These are phyloP conservation scores for Porites rus DNA, from an alignment of 92 coral and sea anemone species.

Conservation along the genomic window DNA sequence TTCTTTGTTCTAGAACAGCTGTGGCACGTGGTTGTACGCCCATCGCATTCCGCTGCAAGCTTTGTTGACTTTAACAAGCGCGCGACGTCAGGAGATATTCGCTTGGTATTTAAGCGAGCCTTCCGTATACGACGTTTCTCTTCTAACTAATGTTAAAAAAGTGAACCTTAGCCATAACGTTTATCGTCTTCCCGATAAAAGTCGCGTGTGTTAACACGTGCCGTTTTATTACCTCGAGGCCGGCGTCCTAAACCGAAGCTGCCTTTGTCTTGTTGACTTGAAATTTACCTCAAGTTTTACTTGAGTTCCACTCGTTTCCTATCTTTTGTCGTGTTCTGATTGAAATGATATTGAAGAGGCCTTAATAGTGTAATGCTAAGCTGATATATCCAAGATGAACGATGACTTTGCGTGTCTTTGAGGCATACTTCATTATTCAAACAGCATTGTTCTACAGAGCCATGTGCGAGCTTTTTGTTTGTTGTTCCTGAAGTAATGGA, in stretches of 20 bases:
- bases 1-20: slow-evolving; percentile 45
- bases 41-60: slow-evolving; percentile 48
- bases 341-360: not conserved
- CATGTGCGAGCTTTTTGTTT: slow-evolving; percentile 57
- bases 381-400: not conserved
- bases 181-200: not conserved
- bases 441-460: slow-evolving; percentile 18
- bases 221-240: slow-evolving; percentile 10
- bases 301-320: not conserved
- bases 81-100: slow-evolving; percentile 27
- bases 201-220: slow-evolving; percentile 20
- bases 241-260: slow-evolving; percentile 20
- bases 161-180: not conserved
- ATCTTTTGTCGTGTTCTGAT: not conserved
- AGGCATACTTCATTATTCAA: slow-evolving; percentile 33
- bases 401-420: slow-evolving; percentile 25
- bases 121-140: slow-evolving; percentile 1
- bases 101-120: slow-evolving; percentile 7
- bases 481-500: slow-evolving; percentile 21
- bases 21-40: slow-evolving; percentile 52
- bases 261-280: not conserved
- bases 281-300: not conserved
- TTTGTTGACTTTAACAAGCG: slow-evolving; percentile 37
- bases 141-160: not conserved
- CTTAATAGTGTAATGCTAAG: not conserved